These are phyloP conservation scores for Pedionomus torquatus DNA, from an alignment of 2,113 vertebrate genomes.

Conservation along the genomic window DNA sequence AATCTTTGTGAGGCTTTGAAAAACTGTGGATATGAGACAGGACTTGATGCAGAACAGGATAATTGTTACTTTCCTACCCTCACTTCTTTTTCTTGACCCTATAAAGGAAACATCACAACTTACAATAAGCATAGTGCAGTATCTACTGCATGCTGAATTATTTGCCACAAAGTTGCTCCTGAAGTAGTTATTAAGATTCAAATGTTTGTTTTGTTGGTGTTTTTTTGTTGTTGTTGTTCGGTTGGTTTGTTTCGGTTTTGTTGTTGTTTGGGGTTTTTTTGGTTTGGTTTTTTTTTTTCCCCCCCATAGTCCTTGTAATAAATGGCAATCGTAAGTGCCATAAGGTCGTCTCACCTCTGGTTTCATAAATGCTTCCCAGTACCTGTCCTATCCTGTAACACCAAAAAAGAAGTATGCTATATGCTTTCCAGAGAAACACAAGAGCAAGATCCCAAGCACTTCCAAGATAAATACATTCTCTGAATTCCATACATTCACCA, in stretches of 20 bases:
- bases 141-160: background rate
- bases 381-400: background rate
- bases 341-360: background rate
- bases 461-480: conserved; percentile 57
- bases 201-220: no score
- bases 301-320: background rate
- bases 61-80: background rate
- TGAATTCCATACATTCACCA: conserved; percentile 41
- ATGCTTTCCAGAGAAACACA: conserved; percentile 21
- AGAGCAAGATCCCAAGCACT: background rate
- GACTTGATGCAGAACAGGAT: background rate
- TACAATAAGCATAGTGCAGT: background rate
- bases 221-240: no score
- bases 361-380: background rate
- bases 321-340: background rate
- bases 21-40: background rate
- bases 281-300: no score
- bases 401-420: background rate
- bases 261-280: no score
- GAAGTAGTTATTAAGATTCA: background rate
- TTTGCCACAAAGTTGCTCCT: background rate
- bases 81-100: background rate
- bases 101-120: background rate
- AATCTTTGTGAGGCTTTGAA: background rate
- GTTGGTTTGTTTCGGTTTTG: no score